Percentiles rank a stretch among this genome's conserved stretches.
Conservation (phyloP, 2,113 vertebrate genomes). For the Gymnorhina tibicen region DNA sequence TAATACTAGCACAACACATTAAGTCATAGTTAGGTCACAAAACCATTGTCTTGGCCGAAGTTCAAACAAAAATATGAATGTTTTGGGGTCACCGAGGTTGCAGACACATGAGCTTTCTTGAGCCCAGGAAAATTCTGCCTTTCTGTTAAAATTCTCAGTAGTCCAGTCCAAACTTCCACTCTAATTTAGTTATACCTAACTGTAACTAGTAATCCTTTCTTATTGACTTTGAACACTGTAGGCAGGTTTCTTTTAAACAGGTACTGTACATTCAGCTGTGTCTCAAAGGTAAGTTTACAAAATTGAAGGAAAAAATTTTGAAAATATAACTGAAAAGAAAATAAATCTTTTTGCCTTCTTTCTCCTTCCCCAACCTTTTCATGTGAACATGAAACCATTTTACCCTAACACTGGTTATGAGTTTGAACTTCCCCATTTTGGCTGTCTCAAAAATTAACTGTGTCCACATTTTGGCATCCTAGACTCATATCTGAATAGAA, state of each 20-base stretch:
- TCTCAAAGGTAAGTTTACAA: not conserved
- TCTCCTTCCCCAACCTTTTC: not conserved
- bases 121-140: not conserved
- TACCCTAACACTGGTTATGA: fast-evolving
- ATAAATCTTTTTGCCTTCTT: not conserved
- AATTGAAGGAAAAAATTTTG: not conserved
- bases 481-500: not conserved
- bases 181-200: not conserved
- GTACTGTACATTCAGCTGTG: not conserved
- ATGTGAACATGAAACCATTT: not conserved
- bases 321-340: not conserved
- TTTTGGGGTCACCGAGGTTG: not conserved
- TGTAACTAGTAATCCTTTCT: not conserved
- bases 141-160: not conserved
- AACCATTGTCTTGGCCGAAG: not conserved
- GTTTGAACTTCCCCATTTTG: not conserved
- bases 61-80: not conserved
- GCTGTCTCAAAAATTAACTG: not conserved
- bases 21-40: not conserved
- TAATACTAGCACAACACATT: not conserved
- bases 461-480: not conserved
- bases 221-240: not conserved
- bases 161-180: not conserved
- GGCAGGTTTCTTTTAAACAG: not conserved
- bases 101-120: not conserved